phyloP scores from a whole-genome alignment of 2,888 invertebrate species.

The Drosophila tripunctata region DNA sequence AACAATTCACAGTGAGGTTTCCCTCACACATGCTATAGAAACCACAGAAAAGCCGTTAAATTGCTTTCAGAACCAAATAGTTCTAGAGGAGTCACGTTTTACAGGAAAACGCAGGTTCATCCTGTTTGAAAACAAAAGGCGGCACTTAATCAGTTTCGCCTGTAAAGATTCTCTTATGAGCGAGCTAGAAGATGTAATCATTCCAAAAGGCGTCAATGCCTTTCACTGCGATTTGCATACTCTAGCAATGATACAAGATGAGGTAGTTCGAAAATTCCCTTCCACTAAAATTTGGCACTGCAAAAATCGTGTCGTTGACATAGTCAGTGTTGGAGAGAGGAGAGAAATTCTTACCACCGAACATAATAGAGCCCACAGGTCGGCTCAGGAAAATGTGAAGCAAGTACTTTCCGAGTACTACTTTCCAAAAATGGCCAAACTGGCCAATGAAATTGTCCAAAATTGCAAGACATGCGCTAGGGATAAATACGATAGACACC shows the following conservation, averaged over 20 bases:
- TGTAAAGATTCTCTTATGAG: neutral
- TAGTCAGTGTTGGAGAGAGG: constrained; percentile 3
- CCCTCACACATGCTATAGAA: neutral
- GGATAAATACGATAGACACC: neutral
- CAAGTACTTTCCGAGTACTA: constrained; percentile 17
- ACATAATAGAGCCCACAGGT: constrained; percentile 12
- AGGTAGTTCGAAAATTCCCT: constrained; percentile 6
- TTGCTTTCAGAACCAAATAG: constrained; percentile 9
- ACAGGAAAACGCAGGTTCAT: neutral
- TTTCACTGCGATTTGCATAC: constrained; percentile 8
- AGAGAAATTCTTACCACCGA: constrained; percentile 1
- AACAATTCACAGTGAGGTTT: too few species aligned
- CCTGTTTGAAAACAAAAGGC: neutral
- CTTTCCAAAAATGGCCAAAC: constrained; percentile 14
- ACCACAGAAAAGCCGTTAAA: constrained; percentile 6
- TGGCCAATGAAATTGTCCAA: constrained; percentile 6
- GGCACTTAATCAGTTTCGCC: neutral
- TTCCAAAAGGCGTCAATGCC: constrained; percentile 13
- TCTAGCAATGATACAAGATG: constrained; percentile 14
- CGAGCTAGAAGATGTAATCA: neutral
- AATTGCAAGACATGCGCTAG: constrained; percentile 6
- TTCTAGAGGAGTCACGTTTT: constrained; percentile 1
- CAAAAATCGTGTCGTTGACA: constrained; percentile 3
- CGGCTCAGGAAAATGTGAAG: constrained; percentile 15
- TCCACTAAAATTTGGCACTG: constrained; percentile 8